phyloP scores from a whole-genome alignment of 35 echinoderm and acorn worm species.

The Ophiothrix spiculata region DNA sequence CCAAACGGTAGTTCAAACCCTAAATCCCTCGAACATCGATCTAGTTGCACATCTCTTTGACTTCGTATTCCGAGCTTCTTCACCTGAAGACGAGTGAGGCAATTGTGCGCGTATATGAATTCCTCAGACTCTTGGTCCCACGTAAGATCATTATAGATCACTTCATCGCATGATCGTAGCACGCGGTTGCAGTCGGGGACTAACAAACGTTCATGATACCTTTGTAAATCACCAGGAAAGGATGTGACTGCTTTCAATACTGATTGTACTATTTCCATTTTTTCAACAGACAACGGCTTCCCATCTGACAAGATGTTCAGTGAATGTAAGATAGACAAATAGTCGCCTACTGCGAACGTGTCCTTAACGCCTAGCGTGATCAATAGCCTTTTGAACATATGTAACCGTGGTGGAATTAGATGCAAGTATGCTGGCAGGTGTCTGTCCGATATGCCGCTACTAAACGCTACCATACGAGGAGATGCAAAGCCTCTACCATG shows the following conservation, averaged over 20 bases:
- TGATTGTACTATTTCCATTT: not conserved
- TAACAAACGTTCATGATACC: not conserved
- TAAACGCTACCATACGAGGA: not conserved
- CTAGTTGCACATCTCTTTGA: not conserved
- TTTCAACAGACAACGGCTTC: not conserved
- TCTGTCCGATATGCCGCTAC: not conserved
- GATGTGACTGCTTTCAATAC: not conserved
- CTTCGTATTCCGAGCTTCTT: not conserved
- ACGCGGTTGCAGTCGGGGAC: not conserved
- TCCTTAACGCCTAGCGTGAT: not conserved
- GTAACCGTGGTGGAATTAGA: not conserved
- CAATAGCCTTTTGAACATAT: not conserved
- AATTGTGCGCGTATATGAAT: not conserved
- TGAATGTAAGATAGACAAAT: not conserved
- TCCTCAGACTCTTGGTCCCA: not conserved
- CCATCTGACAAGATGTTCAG: not conserved
- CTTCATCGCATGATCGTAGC: not conserved
- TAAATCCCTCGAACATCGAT: not conserved
- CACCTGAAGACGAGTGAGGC: not conserved
- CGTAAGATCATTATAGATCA: not conserved
- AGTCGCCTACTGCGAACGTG: not conserved
- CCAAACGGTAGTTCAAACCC: slow-evolving; percentile 48
- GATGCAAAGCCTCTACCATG: slow-evolving; percentile 14
- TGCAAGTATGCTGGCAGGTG: not conserved
- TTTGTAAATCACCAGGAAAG: not conserved